Conservation (phyloP, 2,888 invertebrate genomes). For the Drosophila neonasuta region DNA sequence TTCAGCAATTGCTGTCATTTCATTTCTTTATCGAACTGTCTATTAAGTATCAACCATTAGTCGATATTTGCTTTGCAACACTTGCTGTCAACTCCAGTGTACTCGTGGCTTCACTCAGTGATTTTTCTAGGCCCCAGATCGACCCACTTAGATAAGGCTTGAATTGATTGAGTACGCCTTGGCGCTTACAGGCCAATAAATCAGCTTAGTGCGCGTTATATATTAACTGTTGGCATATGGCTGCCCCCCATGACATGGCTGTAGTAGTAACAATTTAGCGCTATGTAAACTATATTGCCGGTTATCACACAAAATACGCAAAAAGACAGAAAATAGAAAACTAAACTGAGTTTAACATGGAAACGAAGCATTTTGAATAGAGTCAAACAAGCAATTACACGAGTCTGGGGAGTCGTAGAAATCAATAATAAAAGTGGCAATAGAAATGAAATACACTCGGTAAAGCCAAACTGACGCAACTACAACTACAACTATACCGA, state of each 20-base stretch:
- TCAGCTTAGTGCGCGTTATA: slow-evolving; percentile 33
- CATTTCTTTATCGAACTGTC: not conserved
- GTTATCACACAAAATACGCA: slow-evolving; percentile 48
- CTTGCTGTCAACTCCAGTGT: slow-evolving; percentile 12
- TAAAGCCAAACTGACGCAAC: slow-evolving; percentile 21
- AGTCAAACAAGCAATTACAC: slow-evolving; percentile 50
- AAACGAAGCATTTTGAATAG: slow-evolving; percentile 41
- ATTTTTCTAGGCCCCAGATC: slow-evolving; percentile 47
- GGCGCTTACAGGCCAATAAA: slow-evolving; percentile 45
- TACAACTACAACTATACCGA: not conserved
- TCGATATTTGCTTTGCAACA: not conserved
- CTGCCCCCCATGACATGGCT: slow-evolving; percentile 17
- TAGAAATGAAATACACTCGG: slow-evolving; percentile 55
- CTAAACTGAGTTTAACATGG: slow-evolving; percentile 8
- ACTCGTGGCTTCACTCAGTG: slow-evolving; percentile 10
- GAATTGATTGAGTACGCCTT: slow-evolving; percentile 21
- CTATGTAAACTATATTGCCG: slow-evolving; percentile 28
- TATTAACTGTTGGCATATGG: slow-evolving; percentile 44
- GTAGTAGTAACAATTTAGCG: slow-evolving; percentile 17
- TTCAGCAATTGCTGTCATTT: not conserved
- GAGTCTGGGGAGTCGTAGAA: slow-evolving; percentile 44
- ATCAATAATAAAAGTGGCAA: slow-evolving; percentile 64
- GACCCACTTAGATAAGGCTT: slow-evolving; percentile 66
- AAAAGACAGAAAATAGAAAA: not conserved
- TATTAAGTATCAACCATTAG: not conserved